phyloP scores from a whole-genome alignment of 2,888 invertebrate genomes.

The Tineola bisselliella region DNA sequence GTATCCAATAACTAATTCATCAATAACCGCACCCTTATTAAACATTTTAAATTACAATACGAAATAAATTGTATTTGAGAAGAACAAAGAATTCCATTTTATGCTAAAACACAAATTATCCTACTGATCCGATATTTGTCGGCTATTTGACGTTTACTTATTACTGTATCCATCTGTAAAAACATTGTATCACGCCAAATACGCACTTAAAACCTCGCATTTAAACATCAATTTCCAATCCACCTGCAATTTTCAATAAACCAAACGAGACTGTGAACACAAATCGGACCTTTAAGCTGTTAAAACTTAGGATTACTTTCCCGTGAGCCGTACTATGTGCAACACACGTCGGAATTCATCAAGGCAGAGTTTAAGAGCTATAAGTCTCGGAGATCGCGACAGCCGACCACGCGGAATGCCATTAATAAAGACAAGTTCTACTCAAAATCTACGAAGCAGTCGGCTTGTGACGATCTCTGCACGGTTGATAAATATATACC shows the following conservation, averaged over 20 bases:
- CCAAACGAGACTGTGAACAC: background rate
- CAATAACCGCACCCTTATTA: no score
- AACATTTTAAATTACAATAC: background rate
- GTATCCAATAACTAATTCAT: no score
- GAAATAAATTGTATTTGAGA: background rate
- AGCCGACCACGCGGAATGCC: constrained; percentile 45
- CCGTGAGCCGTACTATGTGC: background rate
- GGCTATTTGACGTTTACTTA: constrained; percentile 10
- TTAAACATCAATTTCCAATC: background rate
- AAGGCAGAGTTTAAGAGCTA: constrained; percentile 40
- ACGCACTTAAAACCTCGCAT: background rate
- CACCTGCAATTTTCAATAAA: background rate
- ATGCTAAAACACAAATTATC: constrained; percentile 8
- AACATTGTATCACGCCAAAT: background rate
- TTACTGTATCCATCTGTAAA: constrained; percentile 2
- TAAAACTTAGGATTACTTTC: background rate
- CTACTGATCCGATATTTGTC: constrained; percentile 10
- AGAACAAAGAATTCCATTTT: constrained; percentile 8
- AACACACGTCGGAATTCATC: constrained; percentile 36
- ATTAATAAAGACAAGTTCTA: constrained; percentile 50
- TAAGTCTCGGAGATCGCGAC: constrained; percentile 39
- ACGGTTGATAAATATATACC: constrained; percentile 26
- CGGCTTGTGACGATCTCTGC: constrained; percentile 32
- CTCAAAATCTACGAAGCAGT: constrained; percentile 42
- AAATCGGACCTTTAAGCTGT: background rate